These are phyloP conservation scores for Mayetiola destructor DNA, from an alignment of 2,888 invertebrate genomes.

Conservation along the genomic window DNA sequence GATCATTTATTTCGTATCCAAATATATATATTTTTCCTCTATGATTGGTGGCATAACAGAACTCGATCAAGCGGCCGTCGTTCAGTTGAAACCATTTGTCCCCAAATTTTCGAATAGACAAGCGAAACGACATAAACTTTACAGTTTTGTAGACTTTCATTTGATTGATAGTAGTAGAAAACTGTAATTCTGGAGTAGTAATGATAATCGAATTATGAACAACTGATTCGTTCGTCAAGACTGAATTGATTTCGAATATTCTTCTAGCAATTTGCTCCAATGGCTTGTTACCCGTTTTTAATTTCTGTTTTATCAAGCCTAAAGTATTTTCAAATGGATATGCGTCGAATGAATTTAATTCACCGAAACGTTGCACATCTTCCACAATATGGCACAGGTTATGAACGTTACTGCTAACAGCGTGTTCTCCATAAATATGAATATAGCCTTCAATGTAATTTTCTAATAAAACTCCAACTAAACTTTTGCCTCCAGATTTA, in stretches of 20 bases:
- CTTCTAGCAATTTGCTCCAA: neutral
- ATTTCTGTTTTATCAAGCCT: neutral
- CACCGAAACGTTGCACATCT: conserved; percentile 25
- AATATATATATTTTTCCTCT: neutral
- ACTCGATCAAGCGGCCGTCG: neutral
- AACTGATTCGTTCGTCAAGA: neutral
- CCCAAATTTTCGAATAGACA: neutral
- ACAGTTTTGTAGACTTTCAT: neutral
- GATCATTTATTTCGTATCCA: neutral
- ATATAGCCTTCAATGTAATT: conserved; percentile 20
- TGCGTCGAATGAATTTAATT: neutral
- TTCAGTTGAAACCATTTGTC: neutral
- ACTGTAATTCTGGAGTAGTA: neutral
- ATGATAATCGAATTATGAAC: neutral
- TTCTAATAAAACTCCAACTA: conserved; percentile 19
- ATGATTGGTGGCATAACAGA: neutral
- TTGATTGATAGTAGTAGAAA: neutral
- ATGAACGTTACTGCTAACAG: conserved; percentile 29
- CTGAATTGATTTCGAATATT: neutral
- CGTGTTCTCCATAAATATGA: conserved; percentile 25
- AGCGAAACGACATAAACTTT: neutral
- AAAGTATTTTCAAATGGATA: conserved; percentile 11
- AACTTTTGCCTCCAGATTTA: conserved; percentile 17
- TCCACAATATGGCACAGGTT: conserved; percentile 26
- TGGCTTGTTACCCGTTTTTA: neutral